phyloP scores from a whole-genome alignment of 1,140 invertebrate species.

The Telenomus remus region DNA sequence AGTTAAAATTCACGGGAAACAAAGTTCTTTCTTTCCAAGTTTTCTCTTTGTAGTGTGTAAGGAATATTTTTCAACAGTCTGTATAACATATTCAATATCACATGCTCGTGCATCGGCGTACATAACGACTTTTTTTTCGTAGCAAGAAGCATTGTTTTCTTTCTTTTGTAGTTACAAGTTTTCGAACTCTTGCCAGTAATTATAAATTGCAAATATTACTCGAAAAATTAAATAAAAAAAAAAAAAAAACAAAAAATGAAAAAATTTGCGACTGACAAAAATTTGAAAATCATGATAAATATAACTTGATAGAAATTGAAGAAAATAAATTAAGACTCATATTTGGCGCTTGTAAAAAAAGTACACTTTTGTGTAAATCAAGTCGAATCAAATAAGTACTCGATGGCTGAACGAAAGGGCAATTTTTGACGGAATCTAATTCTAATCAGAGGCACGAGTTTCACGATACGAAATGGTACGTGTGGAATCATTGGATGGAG shows the following conservation, averaged over 20 bases:
- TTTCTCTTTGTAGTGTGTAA: neutral
- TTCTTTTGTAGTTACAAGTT: too few relatives aligned
- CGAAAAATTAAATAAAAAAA: too few relatives aligned
- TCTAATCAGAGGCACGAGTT: conserved; percentile 44
- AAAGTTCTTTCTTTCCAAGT: neutral
- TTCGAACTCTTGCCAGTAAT: too few relatives aligned
- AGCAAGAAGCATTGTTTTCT: neutral
- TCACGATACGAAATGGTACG: conserved; percentile 32
- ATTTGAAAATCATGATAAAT: too few relatives aligned
- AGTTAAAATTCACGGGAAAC: conserved; percentile 4
- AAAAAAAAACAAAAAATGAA: too few relatives aligned
- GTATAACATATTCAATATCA: conserved; percentile 31
- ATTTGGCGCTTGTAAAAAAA: too few relatives aligned
- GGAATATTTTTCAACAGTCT: conserved; percentile 35
- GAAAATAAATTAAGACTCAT: too few relatives aligned
- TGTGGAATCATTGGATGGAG: conserved; percentile 3
- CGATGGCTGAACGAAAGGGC: neutral
- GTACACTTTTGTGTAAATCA: too few relatives aligned
- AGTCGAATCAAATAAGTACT: neutral
- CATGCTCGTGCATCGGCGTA: neutral
- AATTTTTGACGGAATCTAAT: neutral
- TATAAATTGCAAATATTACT: too few relatives aligned
- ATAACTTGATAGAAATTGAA: too few relatives aligned
- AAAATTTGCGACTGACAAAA: too few relatives aligned
- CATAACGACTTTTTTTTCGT: neutral